Percentiles rank a stretch among this genome's conserved stretches.
Evolutionary conservation across 2,888 invertebrate genomes (phyloP).

Genomic region (Brachycybe producta): DNA sequence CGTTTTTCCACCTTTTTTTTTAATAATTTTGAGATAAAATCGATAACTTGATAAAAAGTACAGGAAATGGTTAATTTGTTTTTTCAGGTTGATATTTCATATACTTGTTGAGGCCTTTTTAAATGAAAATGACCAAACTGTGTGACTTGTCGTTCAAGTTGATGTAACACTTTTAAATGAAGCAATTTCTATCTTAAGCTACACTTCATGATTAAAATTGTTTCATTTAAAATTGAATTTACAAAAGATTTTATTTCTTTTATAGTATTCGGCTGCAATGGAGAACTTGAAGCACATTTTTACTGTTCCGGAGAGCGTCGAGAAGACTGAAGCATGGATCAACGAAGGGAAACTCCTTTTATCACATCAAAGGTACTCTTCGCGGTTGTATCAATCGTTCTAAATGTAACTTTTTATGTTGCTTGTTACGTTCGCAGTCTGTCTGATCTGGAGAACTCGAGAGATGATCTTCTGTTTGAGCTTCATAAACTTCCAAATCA

Average conservation of each 20-base stretch:
- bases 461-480: constrained; percentile 90
- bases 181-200: too few relatives aligned
- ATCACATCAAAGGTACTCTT: constrained; percentile 60
- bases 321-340: constrained; percentile 85
- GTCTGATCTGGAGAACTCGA: constrained; percentile 87
- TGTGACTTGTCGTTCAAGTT: too few relatives aligned
- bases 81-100: too few relatives aligned
- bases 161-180: too few relatives aligned
- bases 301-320: constrained; percentile 90
- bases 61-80: too few relatives aligned
- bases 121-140: too few relatives aligned
- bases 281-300: constrained; percentile 97
- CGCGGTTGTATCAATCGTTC: constrained; percentile 6
- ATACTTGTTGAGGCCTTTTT: too few relatives aligned
- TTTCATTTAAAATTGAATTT: constrained; percentile 12
- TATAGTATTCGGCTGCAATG: constrained; percentile 79
- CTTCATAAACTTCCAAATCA: constrained; percentile 86
- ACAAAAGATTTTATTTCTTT: too few relatives aligned
- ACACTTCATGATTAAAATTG: too few relatives aligned
- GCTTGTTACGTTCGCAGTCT: constrained; percentile 50
- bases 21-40: too few relatives aligned
- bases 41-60: too few relatives aligned
- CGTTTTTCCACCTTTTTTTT: constrained; percentile 3
- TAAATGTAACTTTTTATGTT: constrained; percentile 1
- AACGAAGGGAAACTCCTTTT: constrained; percentile 86